Conservation (phyloP, 2,113 vertebrate genomes). For the Oryzias celebensis region DNA sequence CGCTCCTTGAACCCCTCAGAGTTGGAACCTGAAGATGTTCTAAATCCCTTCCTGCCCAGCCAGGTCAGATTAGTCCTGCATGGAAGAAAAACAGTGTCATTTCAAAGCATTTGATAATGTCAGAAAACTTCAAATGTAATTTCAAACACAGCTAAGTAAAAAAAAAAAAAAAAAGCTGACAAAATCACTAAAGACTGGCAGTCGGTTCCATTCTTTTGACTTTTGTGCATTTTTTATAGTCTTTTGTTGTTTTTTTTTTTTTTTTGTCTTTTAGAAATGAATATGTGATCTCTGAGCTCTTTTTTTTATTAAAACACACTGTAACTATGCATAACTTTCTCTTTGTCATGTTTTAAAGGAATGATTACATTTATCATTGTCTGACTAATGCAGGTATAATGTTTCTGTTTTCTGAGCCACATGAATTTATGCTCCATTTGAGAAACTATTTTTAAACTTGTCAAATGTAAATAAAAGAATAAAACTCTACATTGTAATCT, state of each 20-base stretch:
- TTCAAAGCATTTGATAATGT: conserved; percentile 1
- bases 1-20: too few relatives aligned
- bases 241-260: background rate
- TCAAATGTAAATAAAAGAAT: too few relatives aligned
- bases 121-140: background rate
- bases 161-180: too few relatives aligned
- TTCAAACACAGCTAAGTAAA: background rate
- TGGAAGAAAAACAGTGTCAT: conserved; percentile 17
- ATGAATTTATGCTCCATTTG: background rate
- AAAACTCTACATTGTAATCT: too few relatives aligned
- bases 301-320: background rate
- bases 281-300: background rate
- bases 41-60: background rate
- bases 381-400: background rate
- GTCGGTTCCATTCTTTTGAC: too few relatives aligned
- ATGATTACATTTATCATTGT: background rate
- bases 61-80: background rate
- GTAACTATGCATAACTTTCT: background rate
- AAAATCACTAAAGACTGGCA: too few relatives aligned
- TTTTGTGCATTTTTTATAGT: too few relatives aligned
- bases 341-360: background rate
- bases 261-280: conserved; percentile 20
- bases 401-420: conserved; percentile 21
- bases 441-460: background rate
- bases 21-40: background rate